These are phyloP conservation scores for Diaphora mendica DNA, from an alignment of 2,888 invertebrate species.

Conservation along the genomic window DNA sequence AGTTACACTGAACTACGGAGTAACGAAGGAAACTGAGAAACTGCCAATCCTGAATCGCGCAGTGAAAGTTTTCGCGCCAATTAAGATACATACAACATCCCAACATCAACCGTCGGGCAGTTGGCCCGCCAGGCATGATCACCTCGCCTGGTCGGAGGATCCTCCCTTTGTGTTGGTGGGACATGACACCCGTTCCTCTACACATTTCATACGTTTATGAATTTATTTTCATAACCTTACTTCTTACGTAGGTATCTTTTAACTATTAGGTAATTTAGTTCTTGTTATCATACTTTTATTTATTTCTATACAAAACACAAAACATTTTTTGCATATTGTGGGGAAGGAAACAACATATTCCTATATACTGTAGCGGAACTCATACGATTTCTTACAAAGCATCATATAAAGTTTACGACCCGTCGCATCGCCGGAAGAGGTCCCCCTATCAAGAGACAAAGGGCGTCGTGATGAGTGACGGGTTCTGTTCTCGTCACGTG, in stretches of 20 bases:
- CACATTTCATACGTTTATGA: too few species aligned
- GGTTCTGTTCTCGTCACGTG: constrained; percentile 30
- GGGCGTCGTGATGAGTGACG: constrained; percentile 39
- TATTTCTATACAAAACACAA: constrained; percentile 18
- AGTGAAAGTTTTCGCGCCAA: too few species aligned
- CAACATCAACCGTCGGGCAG: too few species aligned
- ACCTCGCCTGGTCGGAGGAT: too few species aligned
- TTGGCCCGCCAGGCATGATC: too few species aligned
- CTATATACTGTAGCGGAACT: constrained; percentile 35
- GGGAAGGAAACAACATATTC: constrained; percentile 30
- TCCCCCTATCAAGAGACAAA: constrained; percentile 44
- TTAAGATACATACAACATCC: too few species aligned
- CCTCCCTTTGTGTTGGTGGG: too few species aligned
- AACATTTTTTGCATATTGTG: constrained; percentile 14
- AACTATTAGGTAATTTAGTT: background rate
- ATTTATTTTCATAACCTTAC: background rate
- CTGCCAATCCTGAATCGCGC: too few species aligned
- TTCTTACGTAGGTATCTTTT: background rate
- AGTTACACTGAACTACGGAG: too few species aligned
- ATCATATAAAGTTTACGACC: constrained; percentile 50
- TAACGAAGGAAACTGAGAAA: too few species aligned
- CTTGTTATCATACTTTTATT: background rate
- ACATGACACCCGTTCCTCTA: too few species aligned
- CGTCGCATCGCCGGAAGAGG: constrained; percentile 44
- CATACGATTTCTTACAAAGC: constrained; percentile 45